Conservation (phyloP, 2,888 invertebrate genomes). For the Ophion costatus region DNA sequence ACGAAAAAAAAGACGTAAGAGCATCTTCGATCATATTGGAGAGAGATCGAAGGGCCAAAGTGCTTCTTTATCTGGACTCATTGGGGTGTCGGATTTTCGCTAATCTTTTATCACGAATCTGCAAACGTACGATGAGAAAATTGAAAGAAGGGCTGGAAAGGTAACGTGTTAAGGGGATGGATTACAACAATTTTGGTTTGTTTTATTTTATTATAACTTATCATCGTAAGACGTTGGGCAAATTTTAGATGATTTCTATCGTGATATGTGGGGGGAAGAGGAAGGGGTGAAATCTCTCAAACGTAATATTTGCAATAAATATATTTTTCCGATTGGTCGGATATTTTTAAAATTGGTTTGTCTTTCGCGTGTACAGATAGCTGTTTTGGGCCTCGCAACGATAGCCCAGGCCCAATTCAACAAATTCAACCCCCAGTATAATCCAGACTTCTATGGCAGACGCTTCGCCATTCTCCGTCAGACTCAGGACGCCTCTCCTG, state of each 20-base stretch:
- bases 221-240: background rate
- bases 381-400: conserved; percentile 71
- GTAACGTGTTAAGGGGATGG: background rate
- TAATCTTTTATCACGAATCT: background rate
- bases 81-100: background rate
- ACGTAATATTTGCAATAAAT: background rate
- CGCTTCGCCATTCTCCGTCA: conserved; percentile 80
- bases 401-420: conserved; percentile 73
- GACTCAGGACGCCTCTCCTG: conserved; percentile 78
- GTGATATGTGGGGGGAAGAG: too few relatives aligned
- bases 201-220: background rate
- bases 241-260: background rate
- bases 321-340: background rate
- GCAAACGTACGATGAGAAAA: background rate
- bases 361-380: conserved; percentile 66
- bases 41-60: background rate
- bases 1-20: background rate
- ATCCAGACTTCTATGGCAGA: conserved; percentile 76
- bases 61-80: conserved; percentile 1
- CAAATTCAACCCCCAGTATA: conserved; percentile 72
- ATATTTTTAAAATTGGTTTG: background rate
- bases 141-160: background rate
- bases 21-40: background rate
- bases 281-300: too few relatives aligned
- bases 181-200: background rate